Evolutionary conservation across 2,888 invertebrate genomes (phyloP), one percentile per base, ranked within the genome.

Genomic region (Cerastis rubricosa): DNA sequence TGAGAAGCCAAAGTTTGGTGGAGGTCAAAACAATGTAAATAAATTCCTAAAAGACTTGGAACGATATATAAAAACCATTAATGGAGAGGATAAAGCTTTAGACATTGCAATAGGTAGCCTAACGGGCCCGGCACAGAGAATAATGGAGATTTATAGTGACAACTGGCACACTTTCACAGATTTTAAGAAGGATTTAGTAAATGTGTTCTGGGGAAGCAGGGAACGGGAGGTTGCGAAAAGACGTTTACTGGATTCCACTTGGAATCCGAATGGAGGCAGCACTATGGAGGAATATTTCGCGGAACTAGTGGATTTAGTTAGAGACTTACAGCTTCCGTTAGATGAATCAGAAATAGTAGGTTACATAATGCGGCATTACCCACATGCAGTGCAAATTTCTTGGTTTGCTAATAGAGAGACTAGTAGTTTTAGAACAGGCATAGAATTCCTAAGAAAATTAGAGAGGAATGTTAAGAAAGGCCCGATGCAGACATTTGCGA

Each of bases 231-330:
- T 35, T n/a, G 67, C 51, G 5, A 68, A 68, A 8, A 68, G 35
- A 2, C 35, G 67, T 14, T 40, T 68, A 51, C 22, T 68, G 8
- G 67, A 68, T n/a, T 68, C 67, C 19, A 51, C 67, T 1, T 68
- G 67, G 67, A 68, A 51, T 22, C 51, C 51, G 1, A 40, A 22
- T n/a, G 35, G 51, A 19, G 49, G 51, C 14, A 9, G 45, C 11
- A 67, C 49, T 19, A 68, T 68, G 51, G 67, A 68, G 29, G 67
- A 68, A 17, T 68, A 68, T 40, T 68, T 68, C 8, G 67, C 67
- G 9, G 67, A 40, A n/a, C 9, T 68, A 51, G 67, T 67, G 2
- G 51, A 67, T 29, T 67, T 67, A 22, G 67, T 67, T 11, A 51
- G 35, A 22, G 67, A 68, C 9, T 14, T 68, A 51, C 51, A 40